Conservation (phyloP, 2,797 vertebrate species). For the Pangasius djambal region DNA sequence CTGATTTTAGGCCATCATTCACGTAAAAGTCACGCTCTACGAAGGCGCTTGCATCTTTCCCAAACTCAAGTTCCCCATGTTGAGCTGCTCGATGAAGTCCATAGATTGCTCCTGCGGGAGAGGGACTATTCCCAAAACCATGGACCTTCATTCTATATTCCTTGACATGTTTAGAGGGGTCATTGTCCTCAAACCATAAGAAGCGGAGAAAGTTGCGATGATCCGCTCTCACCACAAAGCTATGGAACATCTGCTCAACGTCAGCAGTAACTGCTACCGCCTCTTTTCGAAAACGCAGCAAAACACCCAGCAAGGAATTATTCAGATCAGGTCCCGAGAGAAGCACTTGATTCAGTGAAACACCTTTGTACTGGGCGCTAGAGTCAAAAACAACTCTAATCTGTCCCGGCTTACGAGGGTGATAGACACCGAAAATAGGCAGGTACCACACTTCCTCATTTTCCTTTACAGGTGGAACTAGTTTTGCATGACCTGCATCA, state of each 20-base stretch:
- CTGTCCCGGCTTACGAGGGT: neutral
- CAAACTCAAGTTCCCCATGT: neutral
- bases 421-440: neutral
- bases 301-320: neutral
- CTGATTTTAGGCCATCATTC: neutral
- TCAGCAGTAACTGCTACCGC: too few relatives aligned
- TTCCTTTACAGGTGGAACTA: neutral
- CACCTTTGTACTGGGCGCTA: neutral
- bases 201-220: too few relatives aligned
- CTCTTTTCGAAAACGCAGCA: too few relatives aligned
- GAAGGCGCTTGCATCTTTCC: neutral
- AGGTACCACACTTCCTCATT: neutral
- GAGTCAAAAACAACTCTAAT: neutral
- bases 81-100: neutral
- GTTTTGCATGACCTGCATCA: neutral
- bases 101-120: neutral
- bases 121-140: too few relatives aligned
- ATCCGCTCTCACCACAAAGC: too few relatives aligned
- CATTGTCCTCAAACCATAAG: neutral
- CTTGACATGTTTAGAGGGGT: neutral
- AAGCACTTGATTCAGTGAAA: neutral
- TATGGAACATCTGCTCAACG: too few relatives aligned
- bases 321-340: neutral
- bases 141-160: neutral
- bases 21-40: neutral